Evolutionary conservation across 2,113 vertebrate species (phyloP).

Genomic region (Alectura lathami): DNA sequence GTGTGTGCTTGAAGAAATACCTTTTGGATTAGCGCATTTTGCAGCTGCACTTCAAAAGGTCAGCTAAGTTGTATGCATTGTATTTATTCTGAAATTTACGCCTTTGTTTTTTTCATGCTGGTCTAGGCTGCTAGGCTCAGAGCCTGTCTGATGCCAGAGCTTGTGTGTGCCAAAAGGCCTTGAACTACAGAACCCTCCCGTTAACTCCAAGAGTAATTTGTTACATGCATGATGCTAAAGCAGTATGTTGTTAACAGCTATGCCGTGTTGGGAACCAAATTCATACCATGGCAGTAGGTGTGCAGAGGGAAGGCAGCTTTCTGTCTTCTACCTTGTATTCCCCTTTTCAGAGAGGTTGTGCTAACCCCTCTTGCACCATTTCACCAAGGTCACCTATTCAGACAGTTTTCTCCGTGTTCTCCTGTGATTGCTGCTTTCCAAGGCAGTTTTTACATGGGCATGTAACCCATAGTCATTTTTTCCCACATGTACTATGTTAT

Average conservation of each 20-base stretch:
- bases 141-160: neutral
- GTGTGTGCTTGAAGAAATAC: neutral
- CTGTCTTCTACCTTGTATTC: neutral
- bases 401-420: neutral
- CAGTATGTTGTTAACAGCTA: neutral
- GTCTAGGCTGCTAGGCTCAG: fast-evolving
- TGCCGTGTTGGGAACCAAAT: neutral
- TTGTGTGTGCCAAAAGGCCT: neutral
- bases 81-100: neutral
- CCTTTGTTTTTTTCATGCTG: neutral
- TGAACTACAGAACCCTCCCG: neutral
- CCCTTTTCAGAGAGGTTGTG: neutral
- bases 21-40: neutral
- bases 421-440: neutral
- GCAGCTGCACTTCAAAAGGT: neutral
- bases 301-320: neutral
- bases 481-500: neutral
- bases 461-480: neutral
- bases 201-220: neutral
- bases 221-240: neutral
- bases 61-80: neutral
- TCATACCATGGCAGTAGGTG: neutral
- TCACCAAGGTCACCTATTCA: neutral
- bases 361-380: neutral
- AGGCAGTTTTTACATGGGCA: neutral